Conservation (phyloP, 2,797 vertebrate genomes). For the Simalia tracyae region DNA sequence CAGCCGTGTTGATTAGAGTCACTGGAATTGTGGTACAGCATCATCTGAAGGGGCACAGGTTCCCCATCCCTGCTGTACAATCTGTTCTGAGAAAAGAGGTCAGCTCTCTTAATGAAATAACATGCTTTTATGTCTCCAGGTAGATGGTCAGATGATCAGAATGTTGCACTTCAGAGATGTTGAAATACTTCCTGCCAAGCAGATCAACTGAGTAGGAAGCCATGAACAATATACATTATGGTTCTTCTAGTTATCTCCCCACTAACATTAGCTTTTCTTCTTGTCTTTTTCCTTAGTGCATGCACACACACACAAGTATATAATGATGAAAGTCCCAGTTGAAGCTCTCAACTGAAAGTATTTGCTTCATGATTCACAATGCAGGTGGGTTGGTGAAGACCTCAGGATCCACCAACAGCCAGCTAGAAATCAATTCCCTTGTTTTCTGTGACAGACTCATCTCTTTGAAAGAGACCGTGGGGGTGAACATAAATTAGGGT, state of each 20-base stretch:
- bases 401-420: conserved; percentile 13
- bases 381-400: background rate
- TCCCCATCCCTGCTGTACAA: background rate
- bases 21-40: background rate
- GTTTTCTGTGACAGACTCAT: background rate
- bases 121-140: background rate
- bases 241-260: background rate
- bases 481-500: background rate
- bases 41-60: background rate
- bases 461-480: conserved; percentile 9
- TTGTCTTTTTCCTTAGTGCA: background rate
- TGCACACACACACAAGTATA: background rate
- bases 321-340: background rate
- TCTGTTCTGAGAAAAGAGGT: background rate
- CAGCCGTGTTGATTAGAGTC: background rate
- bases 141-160: background rate
- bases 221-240: background rate
- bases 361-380: background rate
- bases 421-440: conserved; percentile 4
- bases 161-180: background rate
- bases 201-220: background rate
- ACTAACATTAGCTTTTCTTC: background rate
- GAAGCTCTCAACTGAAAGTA: background rate
- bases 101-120: background rate
- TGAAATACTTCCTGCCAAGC: background rate